A percentile compares a stretch with the other conserved stretches of the same genome.
These are phyloP conservation scores for Saturnia pavonia DNA, from an alignment of 2,888 invertebrate genomes.

Conservation along the genomic window DNA sequence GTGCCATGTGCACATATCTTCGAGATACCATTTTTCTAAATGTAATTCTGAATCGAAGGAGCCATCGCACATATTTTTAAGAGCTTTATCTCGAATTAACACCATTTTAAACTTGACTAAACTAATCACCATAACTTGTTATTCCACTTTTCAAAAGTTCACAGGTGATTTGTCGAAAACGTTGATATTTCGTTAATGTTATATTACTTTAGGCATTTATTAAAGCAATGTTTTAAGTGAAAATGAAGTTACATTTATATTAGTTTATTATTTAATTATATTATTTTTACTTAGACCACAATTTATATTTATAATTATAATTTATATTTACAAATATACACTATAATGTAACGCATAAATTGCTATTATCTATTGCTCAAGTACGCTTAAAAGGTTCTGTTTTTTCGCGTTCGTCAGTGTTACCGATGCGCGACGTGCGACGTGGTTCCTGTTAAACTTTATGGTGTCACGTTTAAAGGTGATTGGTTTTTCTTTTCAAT, in stretches of 20 bases:
- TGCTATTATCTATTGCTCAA: slow-evolving; percentile 60
- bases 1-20: too few species aligned
- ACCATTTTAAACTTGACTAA: too few species aligned
- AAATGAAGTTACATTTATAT: not conserved
- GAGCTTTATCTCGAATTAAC: too few species aligned
- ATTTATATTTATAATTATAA: too few species aligned
- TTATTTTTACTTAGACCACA: not conserved
- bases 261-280: too few species aligned
- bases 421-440: slow-evolving; percentile 41
- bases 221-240: not conserved
- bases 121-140: too few species aligned
- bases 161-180: not conserved
- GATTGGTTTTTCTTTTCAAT: slow-evolving; percentile 10
- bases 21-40: too few species aligned
- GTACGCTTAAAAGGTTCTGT: slow-evolving; percentile 51
- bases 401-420: slow-evolving; percentile 44
- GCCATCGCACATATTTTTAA: too few species aligned
- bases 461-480: slow-evolving; percentile 39
- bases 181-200: not conserved
- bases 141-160: too few species aligned
- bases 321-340: too few species aligned
- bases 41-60: too few species aligned
- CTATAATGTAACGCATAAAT: slow-evolving; percentile 49
- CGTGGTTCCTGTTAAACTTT: slow-evolving; percentile 34
- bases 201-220: not conserved